Evolutionary conservation across 2,888 invertebrate species (phyloP), one percentile per base, ranked within the genome.

Genomic region (Ochropacha duplaris): DNA sequence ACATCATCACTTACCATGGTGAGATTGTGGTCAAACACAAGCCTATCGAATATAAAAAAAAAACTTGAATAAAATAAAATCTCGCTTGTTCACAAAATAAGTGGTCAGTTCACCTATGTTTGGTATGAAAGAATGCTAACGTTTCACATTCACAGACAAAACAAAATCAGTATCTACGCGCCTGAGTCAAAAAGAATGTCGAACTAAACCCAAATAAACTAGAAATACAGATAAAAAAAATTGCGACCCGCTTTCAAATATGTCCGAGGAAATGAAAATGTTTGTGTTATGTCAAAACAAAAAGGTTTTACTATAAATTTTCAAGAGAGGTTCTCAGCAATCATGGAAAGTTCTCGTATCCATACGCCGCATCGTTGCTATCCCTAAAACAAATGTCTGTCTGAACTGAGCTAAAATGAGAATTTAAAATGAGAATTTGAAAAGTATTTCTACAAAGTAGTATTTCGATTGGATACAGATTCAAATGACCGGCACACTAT

Each of bases 381-480:
- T 82, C 84, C 84, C 79, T 74, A 71, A 76, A 84, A 81, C 80
- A 84, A 85, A 83, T 83, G 84, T 74, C 81, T 81, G n/a, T n/a
- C n/a, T n/a, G n/a, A n/a, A n/a, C n/a, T n/a, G n/a, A n/a, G n/a
- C n/a, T n/a, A n/a, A n/a, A n/a, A n/a, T n/a, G n/a, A n/a, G n/a
- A n/a, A n/a, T n/a, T n/a, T n/a, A n/a, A n/a, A n/a, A n/a, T n/a
- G n/a, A n/a, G n/a, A n/a, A n/a, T n/a, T n/a, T n/a, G n/a, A n/a
- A n/a, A 50, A 54, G 59, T 60, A 68, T 61, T 58, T 57, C 54
- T 49, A 58, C 52, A 59, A 34, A 36, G 24, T 49, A 3, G 16
- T 4, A 55, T 28, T 36, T 36, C 36, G 14, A n/a, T 36, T 36
- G 2, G 24, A 24, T 50, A n/a, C 50, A 50, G 2, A 24, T 22